phyloP scores from a whole-genome alignment of 2,113 vertebrate genomes.

The Hippopotamus amphibius region DNA sequence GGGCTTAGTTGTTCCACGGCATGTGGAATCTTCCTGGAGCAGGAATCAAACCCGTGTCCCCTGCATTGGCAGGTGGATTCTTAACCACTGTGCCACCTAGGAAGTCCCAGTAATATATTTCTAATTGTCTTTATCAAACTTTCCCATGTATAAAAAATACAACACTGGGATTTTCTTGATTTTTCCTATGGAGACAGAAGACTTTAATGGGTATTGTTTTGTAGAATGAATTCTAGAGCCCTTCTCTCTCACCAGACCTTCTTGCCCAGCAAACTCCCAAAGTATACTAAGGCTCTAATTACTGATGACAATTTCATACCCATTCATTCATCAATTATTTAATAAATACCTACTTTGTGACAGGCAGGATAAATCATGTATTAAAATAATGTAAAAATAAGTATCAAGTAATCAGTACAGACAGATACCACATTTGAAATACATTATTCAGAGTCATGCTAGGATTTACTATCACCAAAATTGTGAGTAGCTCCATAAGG shows the following conservation, averaged over 20 bases:
- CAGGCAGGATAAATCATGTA: not conserved
- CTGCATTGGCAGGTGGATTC: no score
- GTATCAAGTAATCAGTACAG: not conserved
- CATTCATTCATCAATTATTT: not conserved
- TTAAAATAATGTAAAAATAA: slow-evolving; percentile 8
- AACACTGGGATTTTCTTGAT: not conserved
- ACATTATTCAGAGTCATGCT: not conserved
- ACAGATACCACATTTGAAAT: not conserved
- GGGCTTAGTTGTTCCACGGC: no score
- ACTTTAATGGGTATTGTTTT: not conserved
- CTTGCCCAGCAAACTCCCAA: not conserved
- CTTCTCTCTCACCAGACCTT: not conserved
- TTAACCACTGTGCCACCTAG: no score
- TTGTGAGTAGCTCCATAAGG: not conserved
- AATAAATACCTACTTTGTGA: not conserved
- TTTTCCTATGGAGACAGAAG: not conserved
- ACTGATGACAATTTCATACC: not conserved
- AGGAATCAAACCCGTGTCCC: no score
- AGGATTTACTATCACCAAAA: not conserved
- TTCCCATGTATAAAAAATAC: not conserved
- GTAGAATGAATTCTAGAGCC: not conserved
- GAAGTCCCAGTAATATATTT: not conserved
- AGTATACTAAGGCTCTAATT: not conserved
- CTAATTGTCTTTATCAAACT: not conserved
- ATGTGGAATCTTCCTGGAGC: no score